Conservation (phyloP, 2,888 invertebrate species). For the Polydrusus pterygomalis region DNA sequence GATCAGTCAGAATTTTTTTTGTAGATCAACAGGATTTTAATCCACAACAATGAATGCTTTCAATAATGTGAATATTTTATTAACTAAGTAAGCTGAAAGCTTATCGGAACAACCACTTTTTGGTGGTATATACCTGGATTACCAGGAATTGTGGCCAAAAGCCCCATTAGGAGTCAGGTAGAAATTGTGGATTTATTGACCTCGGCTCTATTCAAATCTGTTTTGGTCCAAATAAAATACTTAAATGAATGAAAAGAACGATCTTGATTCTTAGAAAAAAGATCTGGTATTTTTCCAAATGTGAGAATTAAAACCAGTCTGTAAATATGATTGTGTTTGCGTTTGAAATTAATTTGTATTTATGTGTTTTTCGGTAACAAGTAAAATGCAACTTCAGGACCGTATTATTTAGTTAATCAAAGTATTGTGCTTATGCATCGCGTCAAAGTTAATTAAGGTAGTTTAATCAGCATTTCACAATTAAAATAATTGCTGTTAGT, state of each 20-base stretch:
- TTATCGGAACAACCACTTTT: background rate
- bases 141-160: constrained; percentile 31
- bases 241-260: constrained; percentile 34
- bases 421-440: too few relatives aligned
- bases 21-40: too few relatives aligned
- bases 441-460: too few relatives aligned
- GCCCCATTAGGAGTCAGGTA: constrained; percentile 32
- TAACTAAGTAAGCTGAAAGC: background rate
- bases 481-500: too few relatives aligned
- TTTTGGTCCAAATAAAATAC: constrained; percentile 32
- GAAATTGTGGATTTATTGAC: constrained; percentile 38
- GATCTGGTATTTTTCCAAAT: constrained; percentile 2
- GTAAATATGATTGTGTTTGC: background rate
- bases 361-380: too few relatives aligned
- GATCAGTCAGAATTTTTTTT: too few relatives aligned
- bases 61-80: too few relatives aligned
- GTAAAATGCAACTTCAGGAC: too few relatives aligned
- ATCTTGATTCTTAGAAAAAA: constrained; percentile 27
- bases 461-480: too few relatives aligned
- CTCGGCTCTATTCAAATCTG: constrained; percentile 25
- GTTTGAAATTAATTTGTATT: background rate
- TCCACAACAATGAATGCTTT: too few relatives aligned
- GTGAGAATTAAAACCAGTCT: background rate
- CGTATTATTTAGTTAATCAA: too few relatives aligned
- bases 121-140: constrained; percentile 31